Evolutionary conservation across 2,797 vertebrate genomes (phyloP).

Genomic region (Ispidina lecontei): DNA sequence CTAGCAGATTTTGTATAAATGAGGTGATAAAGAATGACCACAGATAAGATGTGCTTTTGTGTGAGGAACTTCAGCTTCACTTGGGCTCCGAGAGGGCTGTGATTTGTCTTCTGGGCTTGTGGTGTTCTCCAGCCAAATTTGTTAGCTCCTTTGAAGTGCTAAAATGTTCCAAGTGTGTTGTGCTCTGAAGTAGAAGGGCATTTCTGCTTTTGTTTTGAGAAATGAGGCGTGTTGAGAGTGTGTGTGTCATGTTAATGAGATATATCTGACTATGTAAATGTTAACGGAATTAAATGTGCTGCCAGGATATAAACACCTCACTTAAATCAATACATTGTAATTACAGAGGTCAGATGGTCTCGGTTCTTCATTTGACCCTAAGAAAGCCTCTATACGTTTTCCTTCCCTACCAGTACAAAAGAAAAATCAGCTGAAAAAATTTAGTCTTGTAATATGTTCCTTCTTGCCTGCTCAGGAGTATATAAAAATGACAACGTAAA

Average conservation of each 20-base stretch:
- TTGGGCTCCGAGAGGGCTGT: background rate
- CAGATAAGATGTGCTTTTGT: constrained; percentile 6
- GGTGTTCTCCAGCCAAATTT: background rate
- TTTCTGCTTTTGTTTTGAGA: background rate
- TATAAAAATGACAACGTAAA: constrained; percentile 33
- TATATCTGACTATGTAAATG: constrained; percentile 12
- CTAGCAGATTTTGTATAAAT: background rate
- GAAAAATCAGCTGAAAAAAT: background rate
- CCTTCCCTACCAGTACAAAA: background rate
- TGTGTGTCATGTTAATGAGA: constrained; percentile 35
- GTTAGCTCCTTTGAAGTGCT: background rate
- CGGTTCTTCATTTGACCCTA: background rate
- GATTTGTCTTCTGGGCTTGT: background rate
- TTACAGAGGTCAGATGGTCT: constrained; percentile 23
- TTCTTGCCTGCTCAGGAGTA: background rate
- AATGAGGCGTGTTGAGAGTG: background rate
- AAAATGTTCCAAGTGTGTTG: background rate
- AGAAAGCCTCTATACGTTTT: background rate
- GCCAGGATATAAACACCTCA: constrained; percentile 14
- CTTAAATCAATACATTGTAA: constrained; percentile 57
- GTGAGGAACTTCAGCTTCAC: background rate
- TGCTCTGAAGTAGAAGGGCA: background rate
- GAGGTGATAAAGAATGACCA: background rate
- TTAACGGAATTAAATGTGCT: constrained; percentile 29
- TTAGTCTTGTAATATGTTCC: background rate